Evolutionary conservation across 2,888 invertebrate species (phyloP), one percentile per base, ranked within the genome.

Genomic region (Cephus sareptanus): DNA sequence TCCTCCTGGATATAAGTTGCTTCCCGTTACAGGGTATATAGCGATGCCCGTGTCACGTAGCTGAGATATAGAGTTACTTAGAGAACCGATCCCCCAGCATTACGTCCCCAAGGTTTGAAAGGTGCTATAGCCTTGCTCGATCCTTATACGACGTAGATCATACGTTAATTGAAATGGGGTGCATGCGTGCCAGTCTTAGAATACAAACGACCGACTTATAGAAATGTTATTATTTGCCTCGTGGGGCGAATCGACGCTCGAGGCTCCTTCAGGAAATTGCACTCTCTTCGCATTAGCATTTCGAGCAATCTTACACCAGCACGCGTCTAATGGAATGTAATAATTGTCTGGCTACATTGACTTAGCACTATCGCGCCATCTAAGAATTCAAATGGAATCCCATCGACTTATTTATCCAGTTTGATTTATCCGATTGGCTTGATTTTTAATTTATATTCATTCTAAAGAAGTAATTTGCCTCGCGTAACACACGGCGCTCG

Each of bases 141-240:
- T 83, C 83, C 89, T 89, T 87, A 86, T 89, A 87, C 88, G 88
- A 89, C 91, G 90, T 91, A 91, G 90, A 91, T 91, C 91, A 91
- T 91, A 90, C 91, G 91, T 91, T 91, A 91, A 91, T 91, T 91
- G 91, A 91, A 91, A 91, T 91, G 87, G 91, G 90, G 91, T 87
- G 90, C 88, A 87, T 80, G 84, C 80, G 85, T 87, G 89, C 84
- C 84, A 86, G 87, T 87, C 87, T 86, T 89, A 90, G 91, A 91
- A 91, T 91, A 91, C 91, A 91, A 91, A 91, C 90, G 91, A 91
- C 90, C 90, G 87, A 90, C 89, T 91, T 91, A 91, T 90, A 91
- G 90, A 90, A 90, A 90, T 88, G 89, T 90, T 91, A 91, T 91
- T 91, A 91, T 91, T 91, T 90, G 89, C 88, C 84, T 79, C 78